Evolutionary conservation across 2,888 invertebrate species (phyloP), one percentile per base, ranked within the genome.

Genomic region (Tribolium freemani): DNA sequence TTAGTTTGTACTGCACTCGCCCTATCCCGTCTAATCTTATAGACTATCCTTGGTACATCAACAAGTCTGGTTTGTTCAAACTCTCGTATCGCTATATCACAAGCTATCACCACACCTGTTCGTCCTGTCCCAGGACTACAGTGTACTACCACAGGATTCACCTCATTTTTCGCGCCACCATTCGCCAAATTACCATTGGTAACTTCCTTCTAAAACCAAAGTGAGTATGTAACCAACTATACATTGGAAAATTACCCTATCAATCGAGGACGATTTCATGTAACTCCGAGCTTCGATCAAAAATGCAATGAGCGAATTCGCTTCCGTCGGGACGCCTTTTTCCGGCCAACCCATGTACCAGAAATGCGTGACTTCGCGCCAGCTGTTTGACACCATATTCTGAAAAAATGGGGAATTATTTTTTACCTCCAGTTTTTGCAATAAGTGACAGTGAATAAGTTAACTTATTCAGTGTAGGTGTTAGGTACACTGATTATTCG

Each of bases 311-410:
- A 97, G 88, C 0, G 95, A 93, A 61, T 94, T 92, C 61, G 93
- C 93, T 81, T 96, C 96, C 5, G 90, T 90, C 1, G 97, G 97
- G 0, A 94, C 93, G 0, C 96, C 96, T 75, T 93, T 91, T n/a
- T 91, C 90, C 0, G 97, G 97, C 97, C 97, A 98, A 46, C 89
- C 89, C 82, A 95, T 92, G 88, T 96, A 96, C 97, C 97, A 97
- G 82, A 96, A 91, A 83, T 97, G 97, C 0, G 93, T 94, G 66
- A 97, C 90, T 85, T 97, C 96, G 50, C 97, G 88, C 90, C 94
- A 94, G 73, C 94, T 92, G 84, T 95, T 94, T 53, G 93, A 93
- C 76, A 92, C 90, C 86, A 94, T 88, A 85, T 95, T 94, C 91
- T 91, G 83, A 48, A 86, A 85, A 64, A n/a, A n/a, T n/a, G 61